These are phyloP conservation scores for Heteronetta atricapilla DNA, from an alignment of 2,113 vertebrate genomes.

Conservation along the genomic window DNA sequence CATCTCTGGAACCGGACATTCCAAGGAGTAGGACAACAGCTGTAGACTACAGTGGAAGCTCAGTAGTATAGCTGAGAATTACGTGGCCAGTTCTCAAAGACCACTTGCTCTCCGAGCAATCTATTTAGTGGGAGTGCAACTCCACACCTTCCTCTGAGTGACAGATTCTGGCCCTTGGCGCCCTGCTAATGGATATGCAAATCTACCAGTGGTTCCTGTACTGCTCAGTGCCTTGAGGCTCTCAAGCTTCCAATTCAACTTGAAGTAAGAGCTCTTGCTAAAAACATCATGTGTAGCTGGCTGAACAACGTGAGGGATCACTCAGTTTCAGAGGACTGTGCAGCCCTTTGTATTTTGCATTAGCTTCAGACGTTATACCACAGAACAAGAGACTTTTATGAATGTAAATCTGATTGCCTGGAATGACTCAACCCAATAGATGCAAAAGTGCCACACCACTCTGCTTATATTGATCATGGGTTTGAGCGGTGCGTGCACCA, in stretches of 20 bases:
- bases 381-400: neutral
- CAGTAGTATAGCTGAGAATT: neutral
- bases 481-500: neutral
- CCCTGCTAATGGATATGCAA: conserved; percentile 26
- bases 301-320: neutral
- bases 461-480: conserved; percentile 14
- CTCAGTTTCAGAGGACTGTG: neutral
- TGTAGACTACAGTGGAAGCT: neutral
- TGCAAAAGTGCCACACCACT: neutral
- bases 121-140: neutral
- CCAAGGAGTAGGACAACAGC: neutral
- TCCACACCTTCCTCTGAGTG: neutral
- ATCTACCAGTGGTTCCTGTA: neutral
- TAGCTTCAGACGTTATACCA: neutral
- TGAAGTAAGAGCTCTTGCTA: neutral
- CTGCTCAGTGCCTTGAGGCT: conserved; percentile 4
- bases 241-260: neutral
- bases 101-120: neutral
- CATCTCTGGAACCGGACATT: neutral
- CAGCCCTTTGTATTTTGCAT: neutral
- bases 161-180: conserved; percentile 9
- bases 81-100: neutral
- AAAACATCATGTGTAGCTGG: neutral
- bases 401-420: conserved; percentile 39
- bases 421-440: neutral